phyloP scores from a whole-genome alignment of 2,113 vertebrate species.

The Promerops cafer region DNA sequence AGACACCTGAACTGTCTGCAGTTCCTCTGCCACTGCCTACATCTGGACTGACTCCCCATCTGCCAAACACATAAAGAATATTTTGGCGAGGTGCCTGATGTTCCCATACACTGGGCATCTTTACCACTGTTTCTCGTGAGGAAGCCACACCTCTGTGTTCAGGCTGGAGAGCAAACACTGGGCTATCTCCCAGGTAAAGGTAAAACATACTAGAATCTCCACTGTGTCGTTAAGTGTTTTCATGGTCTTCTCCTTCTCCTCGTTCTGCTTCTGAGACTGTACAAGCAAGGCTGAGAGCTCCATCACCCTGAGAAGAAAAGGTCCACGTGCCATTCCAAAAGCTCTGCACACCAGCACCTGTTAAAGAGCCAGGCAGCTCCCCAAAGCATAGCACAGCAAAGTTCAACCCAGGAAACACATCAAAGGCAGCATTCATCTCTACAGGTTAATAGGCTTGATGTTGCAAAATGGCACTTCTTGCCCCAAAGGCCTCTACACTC shows the following conservation, averaged over 20 bases:
- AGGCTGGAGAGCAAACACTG: not conserved
- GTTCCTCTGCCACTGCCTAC: not conserved
- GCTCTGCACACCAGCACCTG: not conserved
- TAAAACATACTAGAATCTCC: constrained; percentile 67
- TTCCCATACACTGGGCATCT: not conserved
- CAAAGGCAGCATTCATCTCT: not conserved
- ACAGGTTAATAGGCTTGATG: not conserved
- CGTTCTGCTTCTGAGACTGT: constrained; percentile 68
- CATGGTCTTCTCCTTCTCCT: constrained; percentile 74
- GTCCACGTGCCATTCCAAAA: constrained; percentile 4
- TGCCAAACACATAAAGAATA: not conserved
- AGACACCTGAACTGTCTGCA: not conserved
- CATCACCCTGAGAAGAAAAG: constrained; percentile 68
- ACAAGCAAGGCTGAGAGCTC: constrained; percentile 75
- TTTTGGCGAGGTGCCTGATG: not conserved
- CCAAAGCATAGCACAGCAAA: not conserved
- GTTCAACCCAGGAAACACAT: not conserved
- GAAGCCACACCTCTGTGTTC: not conserved
- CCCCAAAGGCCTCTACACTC: not conserved
- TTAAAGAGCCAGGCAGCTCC: not conserved
- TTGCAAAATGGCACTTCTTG: not conserved
- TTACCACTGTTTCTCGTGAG: not conserved
- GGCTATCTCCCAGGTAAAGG: not conserved
- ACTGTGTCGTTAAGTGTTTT: constrained; percentile 59
- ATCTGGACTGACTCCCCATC: not conserved